Evolutionary conservation across 1,140 invertebrate genomes (phyloP).

Genomic region (Drosophila biarmipes): DNA sequence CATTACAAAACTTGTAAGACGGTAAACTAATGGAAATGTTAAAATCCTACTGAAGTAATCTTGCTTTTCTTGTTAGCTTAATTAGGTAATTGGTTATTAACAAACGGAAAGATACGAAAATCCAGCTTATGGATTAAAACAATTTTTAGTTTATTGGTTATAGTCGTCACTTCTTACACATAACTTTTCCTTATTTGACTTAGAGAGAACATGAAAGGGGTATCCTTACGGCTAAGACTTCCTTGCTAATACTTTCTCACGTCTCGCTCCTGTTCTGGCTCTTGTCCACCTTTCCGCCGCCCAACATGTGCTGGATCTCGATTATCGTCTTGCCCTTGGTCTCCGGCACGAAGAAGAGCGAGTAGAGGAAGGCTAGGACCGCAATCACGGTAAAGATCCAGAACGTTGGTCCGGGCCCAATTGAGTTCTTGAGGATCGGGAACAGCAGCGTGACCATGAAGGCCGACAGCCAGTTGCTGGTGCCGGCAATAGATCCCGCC

Average conservation of each 20-base stretch:
- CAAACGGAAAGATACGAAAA: neutral
- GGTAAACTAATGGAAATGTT: neutral
- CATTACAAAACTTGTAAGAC: neutral
- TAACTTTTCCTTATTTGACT: conserved; percentile 23
- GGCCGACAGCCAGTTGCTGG: conserved; percentile 91
- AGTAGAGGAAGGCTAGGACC: conserved; percentile 88
- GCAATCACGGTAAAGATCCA: conserved; percentile 91
- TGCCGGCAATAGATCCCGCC: conserved; percentile 89
- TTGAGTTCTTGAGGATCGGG: conserved; percentile 67
- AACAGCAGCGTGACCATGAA: conserved; percentile 92
- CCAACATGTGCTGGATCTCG: conserved; percentile 86
- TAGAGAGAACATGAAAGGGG: conserved; percentile 16
- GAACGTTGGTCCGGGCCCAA: conserved; percentile 88
- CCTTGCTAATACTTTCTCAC: neutral
- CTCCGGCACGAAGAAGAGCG: conserved; percentile 88
- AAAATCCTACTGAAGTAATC: neutral
- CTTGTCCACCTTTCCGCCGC: conserved; percentile 44
- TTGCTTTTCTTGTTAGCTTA: neutral
- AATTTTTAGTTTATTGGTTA: conserved; percentile 14
- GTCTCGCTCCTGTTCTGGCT: neutral
- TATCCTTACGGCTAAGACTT: conserved; percentile 2
- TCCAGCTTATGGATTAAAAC: neutral
- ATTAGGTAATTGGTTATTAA: neutral
- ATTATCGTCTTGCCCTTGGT: conserved; percentile 89
- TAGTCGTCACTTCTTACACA: conserved; percentile 21